Evolutionary conservation across 2,888 invertebrate genomes (phyloP).

Genomic region (Lathronympha strigana): DNA sequence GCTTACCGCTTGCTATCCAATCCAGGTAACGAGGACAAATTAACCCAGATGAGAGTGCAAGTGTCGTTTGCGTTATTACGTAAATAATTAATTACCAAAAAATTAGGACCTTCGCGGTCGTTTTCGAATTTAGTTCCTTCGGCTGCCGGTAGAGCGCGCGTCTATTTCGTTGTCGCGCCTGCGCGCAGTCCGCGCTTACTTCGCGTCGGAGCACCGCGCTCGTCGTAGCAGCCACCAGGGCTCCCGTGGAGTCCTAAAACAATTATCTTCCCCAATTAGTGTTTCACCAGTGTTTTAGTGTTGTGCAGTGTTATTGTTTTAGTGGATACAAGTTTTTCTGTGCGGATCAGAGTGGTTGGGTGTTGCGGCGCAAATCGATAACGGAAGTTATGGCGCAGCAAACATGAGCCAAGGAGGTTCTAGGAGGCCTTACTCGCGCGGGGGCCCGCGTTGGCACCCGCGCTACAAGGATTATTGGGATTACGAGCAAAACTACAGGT

Average conservation of each 20-base stretch:
- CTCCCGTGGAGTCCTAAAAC: slow-evolving; percentile 55
- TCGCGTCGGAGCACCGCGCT: slow-evolving; percentile 66
- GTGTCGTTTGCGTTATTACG: slow-evolving; percentile 47
- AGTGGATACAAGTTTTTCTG: slow-evolving; percentile 48
- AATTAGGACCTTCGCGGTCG: slow-evolving; percentile 63
- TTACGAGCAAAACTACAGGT: slow-evolving; percentile 81
- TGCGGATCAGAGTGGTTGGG: slow-evolving; percentile 53
- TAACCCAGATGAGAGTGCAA: slow-evolving; percentile 19
- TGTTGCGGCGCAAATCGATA: slow-evolving; percentile 71
- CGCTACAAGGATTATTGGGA: slow-evolving; percentile 83
- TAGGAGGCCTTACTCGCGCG: slow-evolving; percentile 76
- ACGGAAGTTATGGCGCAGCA: slow-evolving; percentile 66
- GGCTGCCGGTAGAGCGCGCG: slow-evolving; percentile 57
- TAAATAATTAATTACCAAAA: slow-evolving; percentile 50
- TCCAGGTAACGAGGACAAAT: slow-evolving; percentile 17
- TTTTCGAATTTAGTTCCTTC: slow-evolving; percentile 62
- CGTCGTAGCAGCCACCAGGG: slow-evolving; percentile 63
- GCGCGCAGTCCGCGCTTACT: slow-evolving; percentile 69
- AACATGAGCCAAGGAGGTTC: slow-evolving; percentile 80
- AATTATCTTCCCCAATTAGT: slow-evolving; percentile 46
- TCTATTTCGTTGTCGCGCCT: slow-evolving; percentile 65
- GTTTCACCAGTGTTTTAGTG: slow-evolving; percentile 64
- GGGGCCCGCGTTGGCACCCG: slow-evolving; percentile 80
- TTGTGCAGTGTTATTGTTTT: slow-evolving; percentile 56
- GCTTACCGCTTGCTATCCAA: not conserved